Evolutionary conservation across 2,888 invertebrate genomes (phyloP).

Genomic region (Agrochola lychnidis): DNA sequence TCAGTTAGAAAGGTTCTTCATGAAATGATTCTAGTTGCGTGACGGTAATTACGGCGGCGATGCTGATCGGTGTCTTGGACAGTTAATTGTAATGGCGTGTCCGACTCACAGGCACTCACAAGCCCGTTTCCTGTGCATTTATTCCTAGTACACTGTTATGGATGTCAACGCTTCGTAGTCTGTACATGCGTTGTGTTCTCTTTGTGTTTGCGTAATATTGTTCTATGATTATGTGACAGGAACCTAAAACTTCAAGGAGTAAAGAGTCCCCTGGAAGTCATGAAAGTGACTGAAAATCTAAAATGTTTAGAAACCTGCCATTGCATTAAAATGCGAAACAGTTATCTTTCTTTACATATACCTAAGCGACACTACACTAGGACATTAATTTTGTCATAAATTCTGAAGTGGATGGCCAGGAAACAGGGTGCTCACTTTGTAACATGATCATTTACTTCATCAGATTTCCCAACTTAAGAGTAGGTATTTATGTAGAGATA

Average conservation of each 20-base stretch:
- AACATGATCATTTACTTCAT: not conserved
- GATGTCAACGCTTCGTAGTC: conserved; percentile 49
- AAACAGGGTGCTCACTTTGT: not conserved
- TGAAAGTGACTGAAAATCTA: not conserved
- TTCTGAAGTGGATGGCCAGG: not conserved
- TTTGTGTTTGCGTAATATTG: conserved; percentile 20
- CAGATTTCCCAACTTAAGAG: conserved; percentile 1
- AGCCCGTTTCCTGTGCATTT: conserved; percentile 79
- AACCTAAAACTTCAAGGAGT: not conserved
- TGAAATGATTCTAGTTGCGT: conserved; percentile 77
- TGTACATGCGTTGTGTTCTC: conserved; percentile 22
- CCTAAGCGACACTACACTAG: not conserved
- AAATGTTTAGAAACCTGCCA: not conserved
- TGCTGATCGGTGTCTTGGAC: conserved; percentile 81
- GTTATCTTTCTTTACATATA: not conserved
- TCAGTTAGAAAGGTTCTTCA: conserved; percentile 71
- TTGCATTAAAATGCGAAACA: conserved; percentile 1
- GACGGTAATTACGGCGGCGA: conserved; percentile 80
- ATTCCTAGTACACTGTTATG: conserved; percentile 60
- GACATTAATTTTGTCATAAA: not conserved
- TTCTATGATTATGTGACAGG: not conserved
- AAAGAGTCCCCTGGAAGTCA: not conserved
- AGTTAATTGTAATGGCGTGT: conserved; percentile 82
- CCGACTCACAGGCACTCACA: conserved; percentile 69
- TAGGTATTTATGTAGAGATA: not conserved